Base-by-base conservation (phyloP, 2,113 vertebrate species). In the Chlamydotis undulata region DNA sequence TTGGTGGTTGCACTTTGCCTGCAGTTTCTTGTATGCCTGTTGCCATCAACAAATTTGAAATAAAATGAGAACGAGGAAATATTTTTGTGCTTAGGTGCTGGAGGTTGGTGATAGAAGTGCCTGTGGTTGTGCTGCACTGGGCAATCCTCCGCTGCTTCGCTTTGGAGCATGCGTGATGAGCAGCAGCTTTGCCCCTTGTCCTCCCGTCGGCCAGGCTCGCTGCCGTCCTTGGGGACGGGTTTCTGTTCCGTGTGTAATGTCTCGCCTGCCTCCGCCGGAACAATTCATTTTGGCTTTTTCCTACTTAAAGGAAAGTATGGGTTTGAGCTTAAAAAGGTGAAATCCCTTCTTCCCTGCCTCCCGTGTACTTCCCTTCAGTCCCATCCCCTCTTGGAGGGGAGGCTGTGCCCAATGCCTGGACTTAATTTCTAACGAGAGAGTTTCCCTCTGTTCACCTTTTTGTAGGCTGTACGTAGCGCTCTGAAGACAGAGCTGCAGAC, bases 1-100 rank as follows among this genome's bases (percentile, higher is more conserved):
- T 91, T 96, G 96, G 17, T 83, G 86, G 82, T 91, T 83, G 59
- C 85, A 80, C 90, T 97, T 94, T 83, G 85, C 73, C 94, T 94
- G 91, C 90, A 50, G 73, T 68, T 88, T 87, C 39, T 91, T 86
- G n/a, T 63, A 16, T 60, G 80, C 87, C 79, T 86, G 81, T 78
- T 94, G 89, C 83, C 64, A 24, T 94, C 90, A 95, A 94, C 89
- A 83, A 70, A 70, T 92, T 83, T 35, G 86, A 69, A 92, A 83
- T 77, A 86, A 88, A 91, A 88, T 33, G 35, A 79, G 79, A 79
- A 73, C 7, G 74, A 80, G 86, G 71, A 45, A 33, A 79, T 47
- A 35, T n/a, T 29, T 29, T 52, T 19, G 7, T 29, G 53, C 81
- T 41, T 23, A 45, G 87, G 61, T 50, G 14, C 60, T 37, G 80